phyloP scores from a whole-genome alignment of 2,888 invertebrate genomes.

The Caenorhabditis parvicauda region DNA sequence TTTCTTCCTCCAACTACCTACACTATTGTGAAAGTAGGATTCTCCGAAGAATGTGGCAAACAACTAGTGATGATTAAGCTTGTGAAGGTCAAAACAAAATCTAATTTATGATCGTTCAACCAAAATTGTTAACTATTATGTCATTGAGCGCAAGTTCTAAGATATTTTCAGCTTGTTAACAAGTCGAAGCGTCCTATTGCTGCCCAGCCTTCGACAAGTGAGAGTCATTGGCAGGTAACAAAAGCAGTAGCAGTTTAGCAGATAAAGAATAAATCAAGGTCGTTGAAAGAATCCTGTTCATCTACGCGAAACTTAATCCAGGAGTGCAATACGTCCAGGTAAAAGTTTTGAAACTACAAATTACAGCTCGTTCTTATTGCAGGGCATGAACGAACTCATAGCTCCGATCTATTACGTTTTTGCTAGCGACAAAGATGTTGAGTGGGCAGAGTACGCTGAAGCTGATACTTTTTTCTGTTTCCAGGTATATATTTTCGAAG shows the following conservation, averaged over 20 bases:
- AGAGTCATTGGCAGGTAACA: constrained; percentile 24
- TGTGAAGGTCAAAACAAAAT: neutral
- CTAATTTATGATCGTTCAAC: neutral
- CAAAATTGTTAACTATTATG: neutral
- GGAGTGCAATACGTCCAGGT: constrained; percentile 79
- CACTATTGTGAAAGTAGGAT: constrained; percentile 2
- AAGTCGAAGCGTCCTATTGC: constrained; percentile 11
- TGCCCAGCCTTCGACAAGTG: constrained; percentile 13
- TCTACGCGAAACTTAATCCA: constrained; percentile 95
- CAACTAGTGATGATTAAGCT: neutral
- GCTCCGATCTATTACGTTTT: constrained; percentile 97
- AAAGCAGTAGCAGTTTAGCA: neutral
- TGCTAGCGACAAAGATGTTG: constrained; percentile 80
- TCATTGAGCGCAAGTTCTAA: neutral
- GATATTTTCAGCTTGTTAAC: constrained; percentile 21
- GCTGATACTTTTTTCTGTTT: constrained; percentile 98
- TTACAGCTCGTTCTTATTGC: constrained; percentile 60
- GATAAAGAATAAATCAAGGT: constrained; percentile 63
- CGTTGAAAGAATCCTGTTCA: constrained; percentile 84
- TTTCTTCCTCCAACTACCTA: neutral
- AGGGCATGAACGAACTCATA: constrained; percentile 99
- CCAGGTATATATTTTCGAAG: constrained; percentile 69
- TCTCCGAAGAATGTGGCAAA: neutral
- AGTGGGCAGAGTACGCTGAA: constrained; percentile 86
- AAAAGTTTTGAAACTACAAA: constrained; percentile 4